Base-by-base conservation (phyloP, 1,140 invertebrate species). In the Thaumetopoea pityocampa region DNA sequence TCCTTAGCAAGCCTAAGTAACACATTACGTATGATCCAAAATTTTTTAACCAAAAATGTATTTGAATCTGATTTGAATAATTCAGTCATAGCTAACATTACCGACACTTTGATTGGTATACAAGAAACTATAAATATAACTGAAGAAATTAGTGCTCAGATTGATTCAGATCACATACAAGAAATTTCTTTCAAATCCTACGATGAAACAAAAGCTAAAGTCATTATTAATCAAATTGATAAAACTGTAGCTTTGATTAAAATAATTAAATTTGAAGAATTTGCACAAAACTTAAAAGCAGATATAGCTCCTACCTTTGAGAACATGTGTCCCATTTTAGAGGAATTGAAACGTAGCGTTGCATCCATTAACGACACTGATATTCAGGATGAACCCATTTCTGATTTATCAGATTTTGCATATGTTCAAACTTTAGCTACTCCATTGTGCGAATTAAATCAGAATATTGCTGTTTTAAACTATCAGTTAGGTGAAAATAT, bases 91-190 rank as follows among this genome's bases (percentile, higher is more conserved):
- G 57, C 53, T 40, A 76, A 69, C 28, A 67, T 86, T 18, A 53
- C 72, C 34, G 74, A 87, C 56, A 66, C 84, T 15, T 47, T 87
- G 9, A 35, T 71, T 12, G 51, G 46, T 30, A 54, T 83, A 16
- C 71, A 86, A 49, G 83, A 88, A 63, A 71, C 80, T 20, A 61
- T 83, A 14, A 83, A 78, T 47, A 73, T 66, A 26, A 60, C 82
- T 8, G 72, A 81, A 33, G 78, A 86, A 51, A 43, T 71, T 5
- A 73, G 65, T 50, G 51, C 85, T 17, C 77, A 78, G 41, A 56
- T 74, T 19, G 66, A 69, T 10, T 68, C 66, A 14, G 81, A 80
- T 53, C 38, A 70, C 32, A 19, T 64, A 14, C 32, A 68, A 35
- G 61, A 73, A 14, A 47, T 74, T 14, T 29, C 51, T 11, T 18